phyloP scores from a whole-genome alignment of 2,888 invertebrate genomes.

The Ophion slaviceki region DNA sequence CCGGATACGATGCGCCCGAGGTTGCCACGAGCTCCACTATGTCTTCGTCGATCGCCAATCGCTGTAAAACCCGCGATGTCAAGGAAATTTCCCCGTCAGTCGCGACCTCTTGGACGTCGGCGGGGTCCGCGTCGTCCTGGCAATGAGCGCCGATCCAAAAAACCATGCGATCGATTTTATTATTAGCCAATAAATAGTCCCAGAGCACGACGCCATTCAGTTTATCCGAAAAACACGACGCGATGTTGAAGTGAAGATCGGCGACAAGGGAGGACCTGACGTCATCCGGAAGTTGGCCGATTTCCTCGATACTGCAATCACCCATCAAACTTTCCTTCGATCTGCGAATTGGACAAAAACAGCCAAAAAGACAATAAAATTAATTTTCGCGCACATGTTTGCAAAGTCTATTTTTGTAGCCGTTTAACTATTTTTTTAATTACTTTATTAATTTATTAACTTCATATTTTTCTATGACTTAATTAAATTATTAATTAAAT shows the following conservation, averaged over 20 bases:
- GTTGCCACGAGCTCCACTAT: slow-evolving; percentile 86
- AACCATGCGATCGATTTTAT: slow-evolving; percentile 86
- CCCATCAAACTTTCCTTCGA: slow-evolving; percentile 75
- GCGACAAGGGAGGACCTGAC: slow-evolving; percentile 75
- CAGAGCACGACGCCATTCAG: slow-evolving; percentile 84
- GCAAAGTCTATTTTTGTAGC: not conserved
- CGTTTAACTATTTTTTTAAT: not conserved
- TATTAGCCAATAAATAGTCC: slow-evolving; percentile 86
- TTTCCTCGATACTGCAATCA: slow-evolving; percentile 80
- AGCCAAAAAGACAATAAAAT: not conserved
- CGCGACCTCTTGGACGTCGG: slow-evolving; percentile 1
- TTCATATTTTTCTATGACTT: too few species aligned
- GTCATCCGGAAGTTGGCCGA: slow-evolving; percentile 74
- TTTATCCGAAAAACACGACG: slow-evolving; percentile 76
- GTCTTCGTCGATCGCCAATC: slow-evolving; percentile 85
- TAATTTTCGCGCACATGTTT: not conserved
- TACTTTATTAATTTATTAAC: too few species aligned
- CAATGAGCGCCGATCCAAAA: slow-evolving; percentile 87
- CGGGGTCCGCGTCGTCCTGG: slow-evolving; percentile 4
- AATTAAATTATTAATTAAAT: too few species aligned
- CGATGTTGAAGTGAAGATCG: slow-evolving; percentile 81
- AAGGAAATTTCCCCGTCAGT: slow-evolving; percentile 81
- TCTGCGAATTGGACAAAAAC: slow-evolving; percentile 63
- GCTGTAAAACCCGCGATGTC: slow-evolving; percentile 84
- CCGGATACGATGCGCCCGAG: slow-evolving; percentile 84